phyloP scores from a whole-genome alignment of 2,113 vertebrate genomes.

The Corythornis vintsioides region DNA sequence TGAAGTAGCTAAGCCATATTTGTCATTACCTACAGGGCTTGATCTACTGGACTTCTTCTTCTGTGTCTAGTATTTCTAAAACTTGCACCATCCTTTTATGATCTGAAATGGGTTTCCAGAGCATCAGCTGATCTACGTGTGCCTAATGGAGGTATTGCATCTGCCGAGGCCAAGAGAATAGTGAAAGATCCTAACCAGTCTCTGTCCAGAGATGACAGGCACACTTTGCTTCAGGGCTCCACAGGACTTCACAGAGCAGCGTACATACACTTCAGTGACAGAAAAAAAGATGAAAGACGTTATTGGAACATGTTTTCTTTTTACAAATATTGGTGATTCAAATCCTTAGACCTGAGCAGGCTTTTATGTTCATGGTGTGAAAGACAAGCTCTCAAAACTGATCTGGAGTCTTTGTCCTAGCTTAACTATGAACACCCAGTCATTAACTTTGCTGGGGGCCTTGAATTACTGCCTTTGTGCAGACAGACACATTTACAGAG shows the following conservation, averaged over 20 bases:
- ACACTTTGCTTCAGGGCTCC: not conserved
- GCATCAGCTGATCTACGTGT: fast-evolving
- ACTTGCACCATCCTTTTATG: not conserved
- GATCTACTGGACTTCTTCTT: not conserved
- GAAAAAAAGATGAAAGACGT: not conserved
- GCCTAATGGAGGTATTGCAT: not conserved
- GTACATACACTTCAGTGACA: not conserved
- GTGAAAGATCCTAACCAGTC: not conserved
- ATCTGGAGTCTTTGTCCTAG: not conserved
- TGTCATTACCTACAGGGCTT: not conserved
- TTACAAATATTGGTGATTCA: not conserved
- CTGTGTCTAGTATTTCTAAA: not conserved
- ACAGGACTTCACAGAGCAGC: not conserved
- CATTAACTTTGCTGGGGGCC: not conserved
- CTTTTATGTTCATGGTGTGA: not conserved
- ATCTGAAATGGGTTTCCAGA: not conserved
- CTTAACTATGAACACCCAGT: not conserved
- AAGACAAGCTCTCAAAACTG: not conserved
- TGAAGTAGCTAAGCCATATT: not conserved
- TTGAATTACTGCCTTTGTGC: not conserved
- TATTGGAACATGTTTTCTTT: not conserved
- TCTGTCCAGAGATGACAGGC: not conserved
- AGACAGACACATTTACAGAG: not conserved
- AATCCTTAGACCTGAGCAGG: not conserved
- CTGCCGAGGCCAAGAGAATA: not conserved